Evolutionary conservation across 2,888 invertebrate species (phyloP).

Genomic region (Pristionchus japonicus): DNA sequence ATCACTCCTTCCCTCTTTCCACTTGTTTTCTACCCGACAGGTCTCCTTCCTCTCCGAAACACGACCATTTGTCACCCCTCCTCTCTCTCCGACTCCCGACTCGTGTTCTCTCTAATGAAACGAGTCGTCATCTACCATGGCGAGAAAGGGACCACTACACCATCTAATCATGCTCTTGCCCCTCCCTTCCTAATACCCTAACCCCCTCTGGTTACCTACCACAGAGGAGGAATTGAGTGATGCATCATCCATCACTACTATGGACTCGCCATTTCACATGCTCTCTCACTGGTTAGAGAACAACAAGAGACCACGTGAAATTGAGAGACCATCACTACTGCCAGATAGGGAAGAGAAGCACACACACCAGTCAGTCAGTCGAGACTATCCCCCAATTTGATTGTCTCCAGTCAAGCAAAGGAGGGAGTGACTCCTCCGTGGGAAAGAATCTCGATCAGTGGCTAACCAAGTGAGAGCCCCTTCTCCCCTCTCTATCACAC

Average conservation of each 20-base stretch:
- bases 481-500: background rate
- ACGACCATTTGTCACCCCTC: conserved; percentile 25
- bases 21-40: background rate
- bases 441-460: background rate
- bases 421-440: no score
- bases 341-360: background rate
- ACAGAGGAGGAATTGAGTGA: background rate
- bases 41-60: background rate
- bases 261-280: no score
- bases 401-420: conserved; percentile 6
- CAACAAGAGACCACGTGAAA: no score
- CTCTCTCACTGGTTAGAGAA: no score
- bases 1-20: background rate
- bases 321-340: no score
- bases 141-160: background rate
- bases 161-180: background rate
- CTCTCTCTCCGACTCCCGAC: background rate
- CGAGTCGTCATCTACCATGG: conserved; percentile 13
- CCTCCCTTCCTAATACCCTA: background rate
- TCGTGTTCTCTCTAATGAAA: background rate
- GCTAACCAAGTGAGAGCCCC: conserved; percentile 15
- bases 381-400: background rate
- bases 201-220: conserved; percentile 1
- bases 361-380: background rate
- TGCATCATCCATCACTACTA: background rate